These are phyloP conservation scores for Aspiorhynchus laticeps DNA, from an alignment of 2,113 vertebrate genomes.

Conservation along the genomic window DNA sequence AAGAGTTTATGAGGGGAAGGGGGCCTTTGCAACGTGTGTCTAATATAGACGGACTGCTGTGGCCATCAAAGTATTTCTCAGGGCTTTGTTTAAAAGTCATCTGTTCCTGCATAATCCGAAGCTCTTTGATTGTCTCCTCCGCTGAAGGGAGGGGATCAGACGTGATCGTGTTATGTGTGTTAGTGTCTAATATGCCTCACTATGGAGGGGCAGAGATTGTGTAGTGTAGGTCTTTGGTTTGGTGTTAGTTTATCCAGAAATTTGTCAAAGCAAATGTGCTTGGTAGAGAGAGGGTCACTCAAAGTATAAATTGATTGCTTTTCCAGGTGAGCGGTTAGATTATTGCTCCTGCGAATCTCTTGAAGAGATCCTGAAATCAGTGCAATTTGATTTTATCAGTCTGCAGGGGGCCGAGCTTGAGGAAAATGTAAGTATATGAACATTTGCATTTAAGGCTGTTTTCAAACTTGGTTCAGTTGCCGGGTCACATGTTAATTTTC, in stretches of 20 bases:
- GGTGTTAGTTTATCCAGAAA: neutral
- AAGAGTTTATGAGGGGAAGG: slow-evolving; percentile 64
- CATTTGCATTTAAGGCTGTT: neutral
- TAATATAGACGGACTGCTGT: slow-evolving; percentile 60
- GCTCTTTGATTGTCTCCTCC: slow-evolving; percentile 65
- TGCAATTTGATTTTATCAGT: slow-evolving; percentile 81
- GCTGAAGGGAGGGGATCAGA: slow-evolving; percentile 38
- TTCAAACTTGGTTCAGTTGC: neutral
- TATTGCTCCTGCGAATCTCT: slow-evolving; percentile 79
- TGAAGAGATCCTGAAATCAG: slow-evolving; percentile 78
- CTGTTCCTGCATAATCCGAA: slow-evolving; percentile 66
- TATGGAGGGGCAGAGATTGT: slow-evolving; percentile 7
- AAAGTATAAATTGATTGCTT: slow-evolving; percentile 47
- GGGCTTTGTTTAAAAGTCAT: slow-evolving; percentile 69
- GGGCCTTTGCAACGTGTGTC: slow-evolving; percentile 45
- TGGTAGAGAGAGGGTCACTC: neutral
- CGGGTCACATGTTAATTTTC: neutral
- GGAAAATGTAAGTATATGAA: slow-evolving; percentile 74
- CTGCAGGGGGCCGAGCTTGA: slow-evolving; percentile 78
- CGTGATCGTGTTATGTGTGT: slow-evolving; percentile 34
- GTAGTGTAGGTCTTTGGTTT: neutral
- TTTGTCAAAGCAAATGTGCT: neutral
- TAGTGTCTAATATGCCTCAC: slow-evolving; percentile 14
- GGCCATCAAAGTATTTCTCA: slow-evolving; percentile 63
- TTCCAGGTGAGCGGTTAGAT: slow-evolving; percentile 80